Conservation (phyloP, 2,888 invertebrate genomes). For the Tridacna crocea region DNA sequence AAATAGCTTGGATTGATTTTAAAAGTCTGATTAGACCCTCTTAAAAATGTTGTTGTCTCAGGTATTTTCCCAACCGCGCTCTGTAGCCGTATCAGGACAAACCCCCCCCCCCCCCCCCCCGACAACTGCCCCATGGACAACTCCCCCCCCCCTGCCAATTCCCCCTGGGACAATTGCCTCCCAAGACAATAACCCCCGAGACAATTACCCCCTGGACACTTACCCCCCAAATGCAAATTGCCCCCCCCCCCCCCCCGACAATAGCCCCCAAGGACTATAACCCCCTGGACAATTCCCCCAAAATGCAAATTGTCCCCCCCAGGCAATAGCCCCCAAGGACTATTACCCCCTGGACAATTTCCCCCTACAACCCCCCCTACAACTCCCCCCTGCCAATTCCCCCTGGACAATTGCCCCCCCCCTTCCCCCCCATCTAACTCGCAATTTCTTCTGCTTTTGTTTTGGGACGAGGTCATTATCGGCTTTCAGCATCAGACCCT, state of each 20-base stretch:
- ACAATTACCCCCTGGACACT: background rate
- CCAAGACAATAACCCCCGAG: too few species aligned
- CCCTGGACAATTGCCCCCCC: background rate
- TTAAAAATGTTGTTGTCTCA: too few species aligned
- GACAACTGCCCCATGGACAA: background rate
- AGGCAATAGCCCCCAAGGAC: background rate
- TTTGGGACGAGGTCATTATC: too few species aligned
- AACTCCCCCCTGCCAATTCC: background rate
- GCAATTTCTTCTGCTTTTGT: too few species aligned
- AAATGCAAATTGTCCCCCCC: background rate
- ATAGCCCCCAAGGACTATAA: background rate
- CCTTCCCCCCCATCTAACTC: too few species aligned
- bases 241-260: background rate
- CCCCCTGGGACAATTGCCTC: too few species aligned
- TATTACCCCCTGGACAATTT: background rate
- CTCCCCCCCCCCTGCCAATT: background rate
- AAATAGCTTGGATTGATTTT: too few species aligned
- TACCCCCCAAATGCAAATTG: background rate
- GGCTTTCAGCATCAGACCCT: too few species aligned
- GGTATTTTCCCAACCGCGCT: too few species aligned
- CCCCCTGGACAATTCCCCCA: background rate
- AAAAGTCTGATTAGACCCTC: too few species aligned
- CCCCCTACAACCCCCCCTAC: background rate
- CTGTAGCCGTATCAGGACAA: too few species aligned
- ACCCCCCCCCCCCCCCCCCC: too few species aligned